phyloP scores from a whole-genome alignment of 92 coral and sea anemone species.

The Metridium senile region DNA sequence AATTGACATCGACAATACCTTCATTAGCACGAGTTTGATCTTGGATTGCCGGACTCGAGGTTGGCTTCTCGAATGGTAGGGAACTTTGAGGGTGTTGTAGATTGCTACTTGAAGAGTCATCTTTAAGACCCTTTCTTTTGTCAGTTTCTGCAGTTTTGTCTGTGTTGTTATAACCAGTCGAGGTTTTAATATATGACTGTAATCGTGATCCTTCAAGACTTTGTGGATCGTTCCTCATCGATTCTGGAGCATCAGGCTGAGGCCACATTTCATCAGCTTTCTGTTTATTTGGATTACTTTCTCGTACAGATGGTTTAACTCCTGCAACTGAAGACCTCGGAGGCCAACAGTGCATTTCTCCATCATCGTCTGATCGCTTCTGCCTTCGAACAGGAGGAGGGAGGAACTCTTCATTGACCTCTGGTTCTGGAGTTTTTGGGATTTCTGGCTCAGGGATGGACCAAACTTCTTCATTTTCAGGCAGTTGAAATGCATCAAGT shows the following conservation, averaged over 20 bases:
- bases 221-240: conserved; percentile 31
- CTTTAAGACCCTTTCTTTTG: not conserved
- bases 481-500: conserved; percentile 51
- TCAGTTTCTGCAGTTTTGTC: not conserved
- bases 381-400: not conserved
- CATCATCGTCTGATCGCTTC: conserved; percentile 39
- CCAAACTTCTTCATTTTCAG: conserved; percentile 70
- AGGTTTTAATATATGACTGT: not conserved
- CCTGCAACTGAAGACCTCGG: conserved; percentile 75
- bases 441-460: conserved; percentile 61
- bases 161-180: not conserved
- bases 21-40: too few species aligned
- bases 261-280: conserved; percentile 81
- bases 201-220: not conserved
- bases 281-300: conserved; percentile 13
- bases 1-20: too few species aligned
- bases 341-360: conserved; percentile 86
- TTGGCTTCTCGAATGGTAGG: too few species aligned
- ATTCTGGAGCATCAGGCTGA: conserved; percentile 83
- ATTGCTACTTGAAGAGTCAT: not conserved
- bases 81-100: not conserved
- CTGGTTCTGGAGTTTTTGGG: not conserved
- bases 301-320: conserved; percentile 15
- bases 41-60: too few species aligned
- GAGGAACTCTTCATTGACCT: not conserved